Conservation (phyloP, 64 coral and sea anemone genomes). For the Astreopora myriophthalma region DNA sequence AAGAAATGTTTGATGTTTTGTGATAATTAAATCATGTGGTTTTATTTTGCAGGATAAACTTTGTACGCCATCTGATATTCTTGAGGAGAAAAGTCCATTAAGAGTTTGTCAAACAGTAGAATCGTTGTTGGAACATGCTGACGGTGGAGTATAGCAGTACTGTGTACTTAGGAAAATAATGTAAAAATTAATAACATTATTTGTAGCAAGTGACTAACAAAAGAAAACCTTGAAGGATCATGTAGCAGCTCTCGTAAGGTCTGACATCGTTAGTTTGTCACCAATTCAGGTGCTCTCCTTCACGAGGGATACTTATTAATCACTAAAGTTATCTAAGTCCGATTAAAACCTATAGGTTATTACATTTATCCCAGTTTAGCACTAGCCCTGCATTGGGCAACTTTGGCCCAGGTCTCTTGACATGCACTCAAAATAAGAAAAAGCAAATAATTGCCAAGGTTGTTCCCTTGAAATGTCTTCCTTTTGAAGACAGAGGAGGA, state of each 20-base stretch:
- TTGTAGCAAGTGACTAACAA: background rate
- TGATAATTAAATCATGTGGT: background rate
- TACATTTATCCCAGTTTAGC: no score
- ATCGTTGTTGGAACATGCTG: conserved; percentile 71
- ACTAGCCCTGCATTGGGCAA: no score
- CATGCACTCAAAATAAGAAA: no score
- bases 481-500: no score
- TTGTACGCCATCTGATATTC: conserved; percentile 87
- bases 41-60: conserved; percentile 82
- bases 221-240: background rate
- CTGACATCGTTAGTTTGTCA: no score
- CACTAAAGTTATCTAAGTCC: no score
- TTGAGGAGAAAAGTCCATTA: conserved; percentile 88
- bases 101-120: conserved; percentile 89
- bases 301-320: no score
- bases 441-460: no score
- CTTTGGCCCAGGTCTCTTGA: no score
- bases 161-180: background rate
- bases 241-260: background rate
- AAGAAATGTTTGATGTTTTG: background rate
- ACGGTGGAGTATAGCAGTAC: conserved; percentile 20
- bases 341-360: no score
- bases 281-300: no score
- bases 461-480: no score
- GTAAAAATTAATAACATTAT: background rate